These are phyloP conservation scores for Podarcis cretensis DNA, from an alignment of 2,113 vertebrate genomes.

Conservation along the genomic window DNA sequence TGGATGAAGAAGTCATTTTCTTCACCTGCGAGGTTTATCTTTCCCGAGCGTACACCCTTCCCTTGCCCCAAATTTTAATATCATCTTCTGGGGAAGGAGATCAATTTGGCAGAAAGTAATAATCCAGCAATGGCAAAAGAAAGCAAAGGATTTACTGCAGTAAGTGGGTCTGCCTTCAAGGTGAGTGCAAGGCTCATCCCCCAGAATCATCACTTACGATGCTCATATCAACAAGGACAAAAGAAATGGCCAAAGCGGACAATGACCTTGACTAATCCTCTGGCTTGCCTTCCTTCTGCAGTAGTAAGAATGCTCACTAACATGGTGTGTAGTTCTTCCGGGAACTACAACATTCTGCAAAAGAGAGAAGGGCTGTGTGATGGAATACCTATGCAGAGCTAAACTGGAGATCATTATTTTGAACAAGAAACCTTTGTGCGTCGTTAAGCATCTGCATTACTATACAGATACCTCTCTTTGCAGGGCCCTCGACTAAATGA, in stretches of 20 bases:
- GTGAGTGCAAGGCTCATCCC: slow-evolving; percentile 12
- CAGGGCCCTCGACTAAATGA: not conserved
- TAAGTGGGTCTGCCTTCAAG: not conserved
- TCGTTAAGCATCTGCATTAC: rapidly evolving
- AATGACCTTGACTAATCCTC: slow-evolving; percentile 12
- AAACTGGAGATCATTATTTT: not conserved
- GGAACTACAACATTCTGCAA: slow-evolving; percentile 31
- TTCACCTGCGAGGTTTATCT: slow-evolving; percentile 28
- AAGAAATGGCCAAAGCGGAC: slow-evolving; percentile 30
- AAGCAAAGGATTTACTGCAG: slow-evolving; percentile 38
- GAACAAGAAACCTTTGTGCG: not conserved
- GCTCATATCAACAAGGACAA: slow-evolving; percentile 9
- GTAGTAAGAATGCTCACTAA: not conserved
- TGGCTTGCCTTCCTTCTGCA: not conserved
- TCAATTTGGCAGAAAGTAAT: slow-evolving; percentile 41
- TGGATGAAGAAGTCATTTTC: slow-evolving; percentile 40
- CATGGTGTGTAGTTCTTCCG: not conserved
- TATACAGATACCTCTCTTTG: not conserved
- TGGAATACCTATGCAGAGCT: not conserved
- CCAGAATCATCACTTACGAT: slow-evolving; percentile 16
- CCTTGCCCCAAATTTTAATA: slow-evolving; percentile 45
- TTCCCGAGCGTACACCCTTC: slow-evolving; percentile 25
- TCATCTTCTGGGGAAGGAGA: slow-evolving; percentile 21
- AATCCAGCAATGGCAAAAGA: slow-evolving; percentile 29
- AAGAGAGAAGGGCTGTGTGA: not conserved